Conservation (phyloP, 1,140 invertebrate genomes). For the Bactericera cockerelli region DNA sequence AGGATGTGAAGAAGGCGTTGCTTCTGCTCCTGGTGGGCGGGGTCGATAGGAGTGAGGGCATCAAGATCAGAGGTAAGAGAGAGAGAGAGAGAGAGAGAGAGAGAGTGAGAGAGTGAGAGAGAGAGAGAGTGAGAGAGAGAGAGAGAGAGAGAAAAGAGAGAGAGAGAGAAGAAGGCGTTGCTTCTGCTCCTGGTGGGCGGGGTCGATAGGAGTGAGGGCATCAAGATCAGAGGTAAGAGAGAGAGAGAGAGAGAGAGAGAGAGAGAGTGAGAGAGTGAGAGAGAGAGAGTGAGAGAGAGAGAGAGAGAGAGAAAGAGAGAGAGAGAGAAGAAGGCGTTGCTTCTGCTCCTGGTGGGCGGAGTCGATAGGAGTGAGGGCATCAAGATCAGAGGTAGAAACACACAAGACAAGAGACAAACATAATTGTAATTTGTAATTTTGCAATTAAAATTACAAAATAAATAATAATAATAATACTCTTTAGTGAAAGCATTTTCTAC, state of each 20-base stretch:
- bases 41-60: constrained; percentile 73
- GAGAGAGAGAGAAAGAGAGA: constrained; percentile 74
- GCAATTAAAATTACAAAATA: too few species aligned
- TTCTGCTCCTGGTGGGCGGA: constrained; percentile 87
- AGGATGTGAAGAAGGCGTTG: constrained; percentile 96
- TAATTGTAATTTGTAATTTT: neutral
- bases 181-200: constrained; percentile 88
- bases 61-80: constrained; percentile 54
- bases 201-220: constrained; percentile 73
- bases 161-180: constrained; percentile 96
- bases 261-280: constrained; percentile 69
- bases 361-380: constrained; percentile 77
- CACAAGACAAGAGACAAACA: neutral
- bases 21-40: constrained; percentile 88
- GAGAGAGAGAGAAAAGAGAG: too few species aligned
- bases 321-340: constrained; percentile 93
- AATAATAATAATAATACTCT: too few species aligned
- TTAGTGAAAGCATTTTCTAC: too few species aligned
- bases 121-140: too few species aligned
- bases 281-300: too few species aligned
- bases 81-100: constrained; percentile 81
- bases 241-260: too few species aligned
- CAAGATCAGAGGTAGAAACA: constrained; percentile 62
- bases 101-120: constrained; percentile 99
- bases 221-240: constrained; percentile 56